Evolutionary conservation across 2,888 invertebrate genomes (phyloP), one percentile per base, ranked within the genome.

Genomic region (Galeruca laticollis): DNA sequence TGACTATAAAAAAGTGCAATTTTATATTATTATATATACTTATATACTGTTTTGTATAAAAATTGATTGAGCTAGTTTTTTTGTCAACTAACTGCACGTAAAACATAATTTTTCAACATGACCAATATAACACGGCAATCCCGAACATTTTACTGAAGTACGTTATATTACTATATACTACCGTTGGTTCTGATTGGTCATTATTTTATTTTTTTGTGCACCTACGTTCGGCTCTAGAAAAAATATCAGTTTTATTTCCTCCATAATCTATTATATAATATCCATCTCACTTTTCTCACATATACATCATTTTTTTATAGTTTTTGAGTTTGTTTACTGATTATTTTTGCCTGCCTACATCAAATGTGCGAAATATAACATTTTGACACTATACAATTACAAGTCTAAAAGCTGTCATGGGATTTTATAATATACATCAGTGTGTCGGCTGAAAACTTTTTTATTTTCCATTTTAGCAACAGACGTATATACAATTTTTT

Each of bases 81-180:
- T 63, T 33, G 26, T 31, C 49, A 13, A 63, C 63, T 63, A 63
- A 63, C 40, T 43, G 63, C 63, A 63, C 54, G 63, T n/a, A 10
- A 15, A 43, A 31, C 8, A 2, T 15, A 56, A 18, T 47, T 33
- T 63, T 72, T 67, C 56, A 49, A 20, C 67, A 75, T 75, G 70
- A 73, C 73, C 75, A 72, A 73, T 74, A 66, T n/a, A 60, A 68
- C 65, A 70, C 61, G 49, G 71, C 71, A 76, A 77, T 78, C 78
- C 77, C 78, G 72, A 76, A 77, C 78, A 78, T 78, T 78, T 78
- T 80, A 80, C 78, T 79, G 77, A 77, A 77, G 77, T 79, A 78
- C 77, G 66, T 69, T 57, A 43, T 62, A 60, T 61, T 5, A 31
- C 20, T 13, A 35, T 26, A 26, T 26, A 26, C 3, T 26, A 26